Percentiles rank a stretch among this genome's conserved stretches.
phyloP scores from a whole-genome alignment of 2,797 vertebrate species.

The Mormyrops boulengeri region DNA sequence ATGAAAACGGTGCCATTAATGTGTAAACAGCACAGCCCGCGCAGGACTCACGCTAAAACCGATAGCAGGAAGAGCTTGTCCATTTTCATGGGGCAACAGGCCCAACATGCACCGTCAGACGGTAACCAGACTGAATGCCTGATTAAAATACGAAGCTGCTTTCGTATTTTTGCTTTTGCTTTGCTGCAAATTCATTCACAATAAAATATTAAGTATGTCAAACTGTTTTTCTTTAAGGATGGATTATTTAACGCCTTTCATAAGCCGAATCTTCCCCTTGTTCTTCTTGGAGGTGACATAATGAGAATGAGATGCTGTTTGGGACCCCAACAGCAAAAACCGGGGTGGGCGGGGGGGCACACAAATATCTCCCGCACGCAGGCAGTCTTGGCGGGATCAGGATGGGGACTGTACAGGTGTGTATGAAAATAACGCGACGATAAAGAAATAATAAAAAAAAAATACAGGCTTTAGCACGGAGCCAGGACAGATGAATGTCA shows the following conservation, averaged over 20 bases:
- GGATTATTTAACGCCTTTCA: neutral
- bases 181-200: neutral
- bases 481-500: slow-evolving; percentile 6
- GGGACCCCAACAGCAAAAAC: neutral
- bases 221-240: neutral
- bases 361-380: neutral
- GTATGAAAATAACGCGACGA: neutral
- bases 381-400: neutral
- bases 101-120: neutral
- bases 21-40: neutral
- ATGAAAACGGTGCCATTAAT: neutral
- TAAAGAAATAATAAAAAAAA: neutral
- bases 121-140: neutral
- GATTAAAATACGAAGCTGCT: neutral
- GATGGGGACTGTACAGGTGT: neutral
- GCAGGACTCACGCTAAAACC: neutral
- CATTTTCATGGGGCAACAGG: neutral
- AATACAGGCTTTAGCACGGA: neutral
- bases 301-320: neutral
- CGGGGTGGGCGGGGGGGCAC: neutral
- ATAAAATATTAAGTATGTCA: neutral
- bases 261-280: neutral
- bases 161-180: too few species aligned
- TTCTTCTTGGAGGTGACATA: neutral
- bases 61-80: neutral